phyloP scores from a whole-genome alignment of 2,797 vertebrate genomes.

The Poecilia velifera region DNA sequence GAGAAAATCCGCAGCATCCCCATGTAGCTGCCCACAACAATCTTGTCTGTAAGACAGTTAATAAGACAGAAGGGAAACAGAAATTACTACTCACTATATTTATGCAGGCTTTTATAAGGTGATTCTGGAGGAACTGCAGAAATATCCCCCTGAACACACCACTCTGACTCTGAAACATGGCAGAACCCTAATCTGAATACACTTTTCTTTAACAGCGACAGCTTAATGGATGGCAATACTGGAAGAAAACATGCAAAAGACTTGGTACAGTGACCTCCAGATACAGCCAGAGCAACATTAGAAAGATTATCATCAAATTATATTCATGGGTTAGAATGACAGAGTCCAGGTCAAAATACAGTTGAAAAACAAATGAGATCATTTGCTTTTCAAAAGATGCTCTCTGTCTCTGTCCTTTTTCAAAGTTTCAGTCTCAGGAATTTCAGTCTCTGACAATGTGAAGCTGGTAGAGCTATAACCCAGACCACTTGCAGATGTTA shows the following conservation, averaged over 20 bases:
- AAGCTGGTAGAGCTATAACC: background rate
- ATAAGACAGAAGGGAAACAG: background rate
- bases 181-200: background rate
- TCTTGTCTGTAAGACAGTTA: conserved; percentile 84
- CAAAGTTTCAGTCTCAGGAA: no score
- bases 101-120: background rate
- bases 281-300: background rate
- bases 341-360: background rate
- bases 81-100: background rate
- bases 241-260: background rate
- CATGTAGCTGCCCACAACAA: conserved; percentile 94
- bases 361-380: background rate
- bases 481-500: background rate
- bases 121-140: background rate
- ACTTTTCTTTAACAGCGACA: background rate
- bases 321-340: background rate
- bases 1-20: conserved; percentile 92
- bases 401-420: background rate
- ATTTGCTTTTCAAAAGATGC: background rate
- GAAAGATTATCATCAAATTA: background rate
- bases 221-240: background rate
- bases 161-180: background rate
- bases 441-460: background rate
- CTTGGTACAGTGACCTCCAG: background rate
- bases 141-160: background rate